Evolutionary conservation across 35 echinoderm and acorn worm species (phyloP).

Genomic region (Apostichopus japonicus): DNA sequence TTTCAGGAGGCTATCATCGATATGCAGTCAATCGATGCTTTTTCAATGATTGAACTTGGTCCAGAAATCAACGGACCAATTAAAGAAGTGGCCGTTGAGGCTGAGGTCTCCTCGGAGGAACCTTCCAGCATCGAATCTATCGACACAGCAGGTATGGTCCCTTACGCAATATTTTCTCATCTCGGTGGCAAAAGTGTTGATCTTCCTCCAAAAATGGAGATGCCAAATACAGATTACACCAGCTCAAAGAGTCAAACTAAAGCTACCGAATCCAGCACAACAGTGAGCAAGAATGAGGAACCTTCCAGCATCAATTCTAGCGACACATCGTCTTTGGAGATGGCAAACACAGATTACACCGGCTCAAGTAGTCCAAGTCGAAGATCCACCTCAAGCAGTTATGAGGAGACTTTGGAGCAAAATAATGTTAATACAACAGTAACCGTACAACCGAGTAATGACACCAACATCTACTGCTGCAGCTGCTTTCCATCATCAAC

Average conservation of each 20-base stretch:
- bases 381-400: too few relatives aligned
- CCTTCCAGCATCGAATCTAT: background rate
- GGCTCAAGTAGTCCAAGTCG: too few relatives aligned
- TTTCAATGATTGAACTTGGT: constrained; percentile 3
- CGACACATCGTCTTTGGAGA: too few relatives aligned
- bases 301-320: too few relatives aligned
- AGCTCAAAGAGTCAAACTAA: background rate
- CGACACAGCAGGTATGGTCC: background rate
- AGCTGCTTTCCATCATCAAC: too few relatives aligned
- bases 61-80: background rate
- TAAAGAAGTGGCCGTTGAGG: background rate
- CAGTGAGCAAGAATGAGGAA: too few relatives aligned
- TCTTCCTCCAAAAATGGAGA: background rate
- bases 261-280: background rate
- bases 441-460: too few relatives aligned
- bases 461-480: too few relatives aligned
- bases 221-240: background rate
- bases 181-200: background rate
- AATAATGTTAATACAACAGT: too few relatives aligned
- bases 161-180: constrained; percentile 14
- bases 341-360: too few relatives aligned
- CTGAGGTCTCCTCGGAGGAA: background rate
- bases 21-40: constrained; percentile 23
- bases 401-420: too few relatives aligned
- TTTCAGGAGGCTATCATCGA: constrained; percentile 22